A percentile compares a stretch with the other conserved stretches of the same genome.
These are phyloP conservation scores for Anastrepha obliqua DNA, from an alignment of 1,140 invertebrate genomes.

Conservation along the genomic window DNA sequence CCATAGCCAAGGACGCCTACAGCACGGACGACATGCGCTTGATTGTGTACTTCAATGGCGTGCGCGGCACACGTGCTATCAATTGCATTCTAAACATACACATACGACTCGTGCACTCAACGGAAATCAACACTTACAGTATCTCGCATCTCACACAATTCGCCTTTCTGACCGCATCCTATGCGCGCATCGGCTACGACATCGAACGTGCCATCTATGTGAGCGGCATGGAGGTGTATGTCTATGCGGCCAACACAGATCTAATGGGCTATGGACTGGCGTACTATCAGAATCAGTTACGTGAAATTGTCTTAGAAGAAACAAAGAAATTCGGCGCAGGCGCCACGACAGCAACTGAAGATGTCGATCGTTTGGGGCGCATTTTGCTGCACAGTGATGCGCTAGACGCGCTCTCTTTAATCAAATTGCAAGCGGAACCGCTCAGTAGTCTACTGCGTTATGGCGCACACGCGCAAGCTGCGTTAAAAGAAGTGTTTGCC, in stretches of 20 bases:
- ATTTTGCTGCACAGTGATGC: slow-evolving; percentile 64
- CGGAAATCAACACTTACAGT: slow-evolving; percentile 69
- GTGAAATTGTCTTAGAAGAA: slow-evolving; percentile 65
- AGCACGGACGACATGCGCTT: slow-evolving; percentile 77
- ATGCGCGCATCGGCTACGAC: slow-evolving; percentile 68
- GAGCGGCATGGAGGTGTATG: slow-evolving; percentile 72
- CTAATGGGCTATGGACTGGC: slow-evolving; percentile 70
- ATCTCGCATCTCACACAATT: slow-evolving; percentile 71
- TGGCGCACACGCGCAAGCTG: slow-evolving; percentile 57
- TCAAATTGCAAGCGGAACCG: slow-evolving; percentile 66
- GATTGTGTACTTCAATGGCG: slow-evolving; percentile 76
- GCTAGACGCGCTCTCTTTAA: slow-evolving; percentile 61
- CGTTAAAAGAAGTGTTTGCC: slow-evolving; percentile 58
- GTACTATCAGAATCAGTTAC: slow-evolving; percentile 71
- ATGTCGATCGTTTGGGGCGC: slow-evolving; percentile 57
- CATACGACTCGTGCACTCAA: slow-evolving; percentile 68
- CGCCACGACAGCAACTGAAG: not conserved
- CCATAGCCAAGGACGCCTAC: slow-evolving; percentile 77
- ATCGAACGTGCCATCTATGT: slow-evolving; percentile 67
- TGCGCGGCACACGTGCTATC: slow-evolving; percentile 73
- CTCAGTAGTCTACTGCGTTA: slow-evolving; percentile 62
- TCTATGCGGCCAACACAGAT: slow-evolving; percentile 69
- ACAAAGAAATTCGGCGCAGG: slow-evolving; percentile 49
- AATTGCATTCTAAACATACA: slow-evolving; percentile 78
- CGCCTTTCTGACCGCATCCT: slow-evolving; percentile 66